Base-by-base conservation (phyloP, 2,888 invertebrate species). In the Mayetiola destructor region DNA sequence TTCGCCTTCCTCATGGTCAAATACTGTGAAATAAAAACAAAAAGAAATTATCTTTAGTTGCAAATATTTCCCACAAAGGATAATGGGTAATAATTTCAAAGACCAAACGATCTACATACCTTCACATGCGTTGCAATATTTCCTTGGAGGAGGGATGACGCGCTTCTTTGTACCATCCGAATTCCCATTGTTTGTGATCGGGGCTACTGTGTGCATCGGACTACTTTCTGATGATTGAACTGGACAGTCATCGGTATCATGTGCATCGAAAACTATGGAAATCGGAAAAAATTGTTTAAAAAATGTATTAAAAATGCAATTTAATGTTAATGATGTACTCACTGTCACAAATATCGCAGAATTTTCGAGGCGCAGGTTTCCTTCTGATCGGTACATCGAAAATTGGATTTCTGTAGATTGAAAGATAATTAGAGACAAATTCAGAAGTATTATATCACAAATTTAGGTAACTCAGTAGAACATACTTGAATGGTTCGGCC, bases 321-420 rank as follows among this genome's bases (percentile, higher is more conserved):
- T n/a, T n/a, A n/a, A n/a, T n/a, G n/a, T n/a, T n/a, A n/a, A n/a
- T n/a, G n/a, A n/a, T n/a, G n/a, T n/a, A n/a, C n/a, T n/a, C n/a
- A n/a, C n/a, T n/a, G 75, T 96, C 96, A 73, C 96, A 97, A 65
- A 95, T 96, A 77, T 97, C 96, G 78, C 96, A 97, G 77, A 91
- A 96, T 67, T 88, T 73, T 23, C 96, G 83, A 40, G 90, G 90
- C 2, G 90, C 80, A 20, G 72, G 72, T 56, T 69, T 68, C 2
- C 72, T 65, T 57, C 66, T 67, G 23, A 76, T 68, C 5, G 76
- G 68, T 30, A 76, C 70, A 14, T 72, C 65, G 60, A 77, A 78
- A 58, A 77, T 74, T 1, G 76, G 74, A 56, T 77, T 77, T 60
- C 79, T 79, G 62, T 1, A 62, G 59, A 27, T 23, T 16, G 18